Evolutionary conservation across 2,113 vertebrate species (phyloP).

Genomic region (Crotalus viridis): DNA sequence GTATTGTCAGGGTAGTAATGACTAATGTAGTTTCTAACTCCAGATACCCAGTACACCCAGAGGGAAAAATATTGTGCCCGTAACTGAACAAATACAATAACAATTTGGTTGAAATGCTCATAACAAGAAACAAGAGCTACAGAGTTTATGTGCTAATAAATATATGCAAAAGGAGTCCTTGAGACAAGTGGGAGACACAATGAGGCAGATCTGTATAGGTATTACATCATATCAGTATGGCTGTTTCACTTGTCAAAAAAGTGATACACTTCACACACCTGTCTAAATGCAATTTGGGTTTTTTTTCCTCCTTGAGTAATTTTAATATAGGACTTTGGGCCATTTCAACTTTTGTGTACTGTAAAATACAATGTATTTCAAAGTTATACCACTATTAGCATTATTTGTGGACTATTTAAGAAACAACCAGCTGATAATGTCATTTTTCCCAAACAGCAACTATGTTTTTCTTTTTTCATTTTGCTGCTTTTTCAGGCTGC

Average conservation of each 20-base stretch:
- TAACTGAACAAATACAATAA: background rate
- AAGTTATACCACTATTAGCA: background rate
- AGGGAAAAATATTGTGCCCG: background rate
- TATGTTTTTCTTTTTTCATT: background rate
- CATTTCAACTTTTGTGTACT: background rate
- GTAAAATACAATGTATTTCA: background rate
- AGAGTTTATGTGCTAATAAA: background rate
- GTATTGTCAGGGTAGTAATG: conserved; percentile 49
- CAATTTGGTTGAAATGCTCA: background rate
- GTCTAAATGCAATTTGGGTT: background rate
- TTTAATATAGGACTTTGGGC: background rate
- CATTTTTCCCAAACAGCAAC: background rate
- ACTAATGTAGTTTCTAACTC: conserved; percentile 55
- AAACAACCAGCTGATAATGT: background rate
- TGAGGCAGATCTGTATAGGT: background rate
- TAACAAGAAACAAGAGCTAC: background rate
- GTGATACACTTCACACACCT: background rate
- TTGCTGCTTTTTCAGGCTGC: background rate
- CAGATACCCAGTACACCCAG: conserved; percentile 25
- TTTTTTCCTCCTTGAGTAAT: background rate
- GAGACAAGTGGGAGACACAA: background rate
- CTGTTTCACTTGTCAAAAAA: background rate
- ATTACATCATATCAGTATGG: background rate
- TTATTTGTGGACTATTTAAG: background rate
- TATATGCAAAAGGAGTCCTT: background rate